Evolutionary conservation across 1,140 invertebrate species (phyloP).

Genomic region (Schmidtea mediterranea): DNA sequence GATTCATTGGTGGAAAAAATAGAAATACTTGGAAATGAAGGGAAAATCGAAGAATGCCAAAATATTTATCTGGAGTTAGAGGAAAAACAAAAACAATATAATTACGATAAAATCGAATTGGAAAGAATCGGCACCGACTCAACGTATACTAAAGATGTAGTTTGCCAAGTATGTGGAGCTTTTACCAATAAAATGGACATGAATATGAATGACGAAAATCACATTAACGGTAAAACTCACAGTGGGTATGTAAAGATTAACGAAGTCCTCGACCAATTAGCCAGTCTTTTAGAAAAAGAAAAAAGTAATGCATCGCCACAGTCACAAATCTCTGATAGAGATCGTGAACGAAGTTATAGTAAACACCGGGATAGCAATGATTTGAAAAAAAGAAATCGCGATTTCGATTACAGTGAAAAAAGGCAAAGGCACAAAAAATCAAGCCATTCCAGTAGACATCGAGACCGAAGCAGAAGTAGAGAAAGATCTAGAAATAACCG

Average conservation of each 20-base stretch:
- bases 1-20: constrained; percentile 12
- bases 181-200: constrained; percentile 76
- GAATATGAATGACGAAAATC: constrained; percentile 81
- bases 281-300: too few species aligned
- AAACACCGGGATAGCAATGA: too few species aligned
- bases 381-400: too few species aligned
- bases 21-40: constrained; percentile 66
- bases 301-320: too few species aligned
- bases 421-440: too few species aligned
- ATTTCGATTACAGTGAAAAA: too few species aligned
- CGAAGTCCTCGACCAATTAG: background rate
- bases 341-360: too few species aligned
- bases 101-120: constrained; percentile 40
- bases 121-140: background rate
- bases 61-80: constrained; percentile 37
- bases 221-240: constrained; percentile 88
- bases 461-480: too few species aligned
- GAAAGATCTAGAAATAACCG: too few species aligned
- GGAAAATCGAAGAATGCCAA: constrained; percentile 81
- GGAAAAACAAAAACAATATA: constrained; percentile 73
- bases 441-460: too few species aligned
- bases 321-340: too few species aligned
- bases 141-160: constrained; percentile 66
- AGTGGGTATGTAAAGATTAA: constrained; percentile 39
- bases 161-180: constrained; percentile 86